Percentiles rank a stretch among this genome's conserved stretches.
Evolutionary conservation across 1,140 invertebrate species (phyloP).

Genomic region (Aphis craccivora): DNA sequence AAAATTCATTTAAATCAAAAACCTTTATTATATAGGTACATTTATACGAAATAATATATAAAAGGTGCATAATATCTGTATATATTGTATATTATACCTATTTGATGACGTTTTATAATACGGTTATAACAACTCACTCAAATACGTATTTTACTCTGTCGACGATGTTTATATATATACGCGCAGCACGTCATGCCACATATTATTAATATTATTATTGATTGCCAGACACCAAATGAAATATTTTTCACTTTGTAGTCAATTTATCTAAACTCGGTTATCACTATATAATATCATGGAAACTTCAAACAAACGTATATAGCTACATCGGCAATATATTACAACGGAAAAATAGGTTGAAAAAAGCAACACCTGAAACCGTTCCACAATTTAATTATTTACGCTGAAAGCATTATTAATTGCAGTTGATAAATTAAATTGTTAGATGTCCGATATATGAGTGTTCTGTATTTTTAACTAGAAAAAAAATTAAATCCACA

Average conservation of each 20-base stretch:
- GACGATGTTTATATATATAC: not conserved
- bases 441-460: not conserved
- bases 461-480: not conserved
- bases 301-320: not conserved
- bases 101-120: not conserved
- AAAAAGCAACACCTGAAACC: not conserved
- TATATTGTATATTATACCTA: not conserved
- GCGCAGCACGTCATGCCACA: no score
- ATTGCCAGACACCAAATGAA: not conserved
- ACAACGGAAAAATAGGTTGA: not conserved
- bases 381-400: slow-evolving; percentile 9
- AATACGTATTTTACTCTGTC: not conserved
- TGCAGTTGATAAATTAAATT: not conserved
- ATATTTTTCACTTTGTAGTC: not conserved
- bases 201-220: slow-evolving; percentile 10
- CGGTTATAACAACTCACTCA: not conserved
- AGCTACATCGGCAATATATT: not conserved
- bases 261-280: not conserved
- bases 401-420: slow-evolving; percentile 9
- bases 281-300: not conserved
- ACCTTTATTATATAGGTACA: not conserved
- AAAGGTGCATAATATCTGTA: not conserved
- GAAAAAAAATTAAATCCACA: not conserved
- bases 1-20: not conserved
- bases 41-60: not conserved